Evolutionary conservation across 2,888 invertebrate species (phyloP).

Genomic region (Flabesymbios commensalis): DNA sequence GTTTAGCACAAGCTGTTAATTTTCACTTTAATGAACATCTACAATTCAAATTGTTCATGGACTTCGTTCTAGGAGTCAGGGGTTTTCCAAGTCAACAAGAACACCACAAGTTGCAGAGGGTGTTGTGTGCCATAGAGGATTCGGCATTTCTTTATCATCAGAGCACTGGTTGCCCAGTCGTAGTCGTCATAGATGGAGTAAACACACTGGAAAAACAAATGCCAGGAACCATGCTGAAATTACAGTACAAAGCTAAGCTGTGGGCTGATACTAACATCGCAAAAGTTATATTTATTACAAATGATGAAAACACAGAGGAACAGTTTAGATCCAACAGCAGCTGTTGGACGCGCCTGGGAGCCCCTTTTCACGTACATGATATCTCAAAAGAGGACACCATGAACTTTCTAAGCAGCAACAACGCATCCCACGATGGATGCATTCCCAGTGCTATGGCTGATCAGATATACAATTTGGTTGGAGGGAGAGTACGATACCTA

Average conservation of each 20-base stretch:
- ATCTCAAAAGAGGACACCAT: constrained; percentile 18
- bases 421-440: neutral
- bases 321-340: constrained; percentile 20
- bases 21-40: constrained; percentile 36
- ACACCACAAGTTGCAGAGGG: constrained; percentile 18
- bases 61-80: constrained; percentile 25
- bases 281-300: constrained; percentile 32
- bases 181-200: constrained; percentile 33
- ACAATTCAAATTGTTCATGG: constrained; percentile 27
- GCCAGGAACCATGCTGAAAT: constrained; percentile 18
- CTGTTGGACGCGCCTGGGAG: constrained; percentile 31
- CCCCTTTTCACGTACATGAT: constrained; percentile 26
- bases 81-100: constrained; percentile 25
- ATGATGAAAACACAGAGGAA: constrained; percentile 22
- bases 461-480: constrained; percentile 21
- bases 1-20: constrained; percentile 25
- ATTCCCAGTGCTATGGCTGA: constrained; percentile 17
- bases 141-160: constrained; percentile 23
- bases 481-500: constrained; percentile 28
- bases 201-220: constrained; percentile 11
- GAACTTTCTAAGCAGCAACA: constrained; percentile 14
- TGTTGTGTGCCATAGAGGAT: constrained; percentile 33
- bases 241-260: constrained; percentile 36
- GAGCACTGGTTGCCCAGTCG: constrained; percentile 18
- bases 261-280: constrained; percentile 36